Conservation (phyloP, 2,888 invertebrate genomes). For the Drosophila quinaria region DNA sequence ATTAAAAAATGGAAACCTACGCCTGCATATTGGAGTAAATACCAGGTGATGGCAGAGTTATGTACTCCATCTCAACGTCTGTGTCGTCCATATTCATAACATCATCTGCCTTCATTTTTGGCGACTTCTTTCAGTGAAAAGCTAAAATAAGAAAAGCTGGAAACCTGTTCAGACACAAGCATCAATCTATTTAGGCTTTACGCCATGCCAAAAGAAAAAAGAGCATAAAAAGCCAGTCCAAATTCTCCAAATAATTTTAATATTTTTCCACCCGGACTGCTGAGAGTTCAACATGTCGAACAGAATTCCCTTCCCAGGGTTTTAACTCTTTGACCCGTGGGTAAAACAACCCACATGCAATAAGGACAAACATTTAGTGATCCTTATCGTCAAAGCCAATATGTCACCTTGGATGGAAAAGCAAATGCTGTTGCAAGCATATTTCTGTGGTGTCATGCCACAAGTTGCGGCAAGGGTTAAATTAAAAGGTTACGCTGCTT, state of each 20-base stretch:
- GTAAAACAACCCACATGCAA: constrained; percentile 28
- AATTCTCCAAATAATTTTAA: constrained; percentile 4
- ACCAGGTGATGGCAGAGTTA: constrained; percentile 11
- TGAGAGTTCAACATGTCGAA: constrained; percentile 10
- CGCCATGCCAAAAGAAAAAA: constrained; percentile 4
- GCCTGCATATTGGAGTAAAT: not conserved
- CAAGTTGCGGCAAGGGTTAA: constrained; percentile 77
- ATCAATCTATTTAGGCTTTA: not conserved
- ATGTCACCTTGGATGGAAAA: constrained; percentile 71
- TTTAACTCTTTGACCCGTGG: constrained; percentile 35
- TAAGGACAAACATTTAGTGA: constrained; percentile 58
- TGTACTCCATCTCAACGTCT: constrained; percentile 7
- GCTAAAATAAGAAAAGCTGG: not conserved
- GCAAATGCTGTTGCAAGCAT: constrained; percentile 48
- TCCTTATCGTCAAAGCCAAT: constrained; percentile 73
- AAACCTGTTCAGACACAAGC: not conserved
- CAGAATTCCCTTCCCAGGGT: not conserved
- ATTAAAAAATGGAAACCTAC: not conserved
- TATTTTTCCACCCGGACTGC: constrained; percentile 3
- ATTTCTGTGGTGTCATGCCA: constrained; percentile 67
- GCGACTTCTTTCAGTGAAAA: not conserved
- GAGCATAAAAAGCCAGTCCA: constrained; percentile 2
- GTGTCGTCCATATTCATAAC: not conserved
- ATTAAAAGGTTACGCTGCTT: constrained; percentile 80
- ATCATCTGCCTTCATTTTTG: constrained; percentile 12